Evolutionary conservation across 2,113 vertebrate species (phyloP).

Genomic region (Stigmatopora nigra): DNA sequence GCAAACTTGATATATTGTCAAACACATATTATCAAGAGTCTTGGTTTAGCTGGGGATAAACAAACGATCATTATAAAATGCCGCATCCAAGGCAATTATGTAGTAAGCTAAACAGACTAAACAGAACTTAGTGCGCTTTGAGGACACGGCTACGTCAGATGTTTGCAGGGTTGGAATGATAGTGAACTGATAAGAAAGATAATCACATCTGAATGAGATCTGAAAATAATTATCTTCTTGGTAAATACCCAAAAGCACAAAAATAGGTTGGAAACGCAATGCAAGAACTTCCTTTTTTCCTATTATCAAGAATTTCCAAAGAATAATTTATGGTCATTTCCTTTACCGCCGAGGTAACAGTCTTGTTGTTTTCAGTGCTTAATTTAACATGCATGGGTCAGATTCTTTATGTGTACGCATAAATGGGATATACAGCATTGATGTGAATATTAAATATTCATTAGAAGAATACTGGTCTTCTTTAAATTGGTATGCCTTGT

Average conservation of each 20-base stretch:
- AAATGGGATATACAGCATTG: neutral
- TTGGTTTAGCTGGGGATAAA: slow-evolving; percentile 43
- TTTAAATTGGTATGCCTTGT: neutral
- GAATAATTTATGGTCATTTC: slow-evolving; percentile 10
- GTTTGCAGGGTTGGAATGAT: slow-evolving; percentile 17
- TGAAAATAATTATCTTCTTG: slow-evolving; percentile 20
- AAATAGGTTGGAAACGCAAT: neutral
- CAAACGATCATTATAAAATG: slow-evolving; percentile 40
- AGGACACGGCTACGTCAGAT: slow-evolving; percentile 14
- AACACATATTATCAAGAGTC: slow-evolving; percentile 31
- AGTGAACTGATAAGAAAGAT: slow-evolving; percentile 21
- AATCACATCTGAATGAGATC: slow-evolving; percentile 29
- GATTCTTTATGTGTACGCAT: slow-evolving; percentile 18
- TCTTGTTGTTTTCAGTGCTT: slow-evolving; percentile 8
- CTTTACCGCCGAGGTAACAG: neutral
- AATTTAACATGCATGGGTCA: slow-evolving; percentile 20
- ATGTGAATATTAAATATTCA: slow-evolving; percentile 28
- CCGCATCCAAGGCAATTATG: slow-evolving; percentile 19
- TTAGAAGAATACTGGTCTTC: slow-evolving; percentile 2
- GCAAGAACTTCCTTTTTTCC: neutral
- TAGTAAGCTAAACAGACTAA: slow-evolving; percentile 26
- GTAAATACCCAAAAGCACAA: slow-evolving; percentile 6
- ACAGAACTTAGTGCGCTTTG: slow-evolving; percentile 24
- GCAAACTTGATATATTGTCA: slow-evolving; percentile 51
- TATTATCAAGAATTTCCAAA: slow-evolving; percentile 8